These are phyloP conservation scores for Choristoneura rosaceana DNA, from an alignment of 2,888 invertebrate species.

Conservation along the genomic window DNA sequence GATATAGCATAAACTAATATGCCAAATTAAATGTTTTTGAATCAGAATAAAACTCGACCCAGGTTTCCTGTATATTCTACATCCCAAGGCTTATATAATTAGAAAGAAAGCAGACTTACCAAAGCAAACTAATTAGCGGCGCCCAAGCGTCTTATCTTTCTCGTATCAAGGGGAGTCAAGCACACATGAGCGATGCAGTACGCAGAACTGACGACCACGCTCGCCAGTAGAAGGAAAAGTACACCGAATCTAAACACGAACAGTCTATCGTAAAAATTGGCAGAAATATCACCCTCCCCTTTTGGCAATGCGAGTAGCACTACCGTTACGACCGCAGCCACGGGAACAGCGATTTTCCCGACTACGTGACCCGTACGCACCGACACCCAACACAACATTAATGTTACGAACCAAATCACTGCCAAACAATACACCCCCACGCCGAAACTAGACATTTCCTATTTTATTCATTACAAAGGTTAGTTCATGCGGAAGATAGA, in stretches of 20 bases:
- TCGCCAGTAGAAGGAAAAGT: slow-evolving; percentile 62
- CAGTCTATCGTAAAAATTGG: slow-evolving; percentile 81
- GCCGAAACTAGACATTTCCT: slow-evolving; percentile 82
- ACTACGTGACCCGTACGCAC: slow-evolving; percentile 87
- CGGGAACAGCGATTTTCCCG: slow-evolving; percentile 85
- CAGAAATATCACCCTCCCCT: slow-evolving; percentile 67
- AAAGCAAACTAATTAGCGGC: slow-evolving; percentile 53
- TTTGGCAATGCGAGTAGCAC: slow-evolving; percentile 86
- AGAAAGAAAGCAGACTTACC: slow-evolving; percentile 60
- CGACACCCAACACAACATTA: slow-evolving; percentile 87
- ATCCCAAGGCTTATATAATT: slow-evolving; percentile 29
- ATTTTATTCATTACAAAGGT: slow-evolving; percentile 25
- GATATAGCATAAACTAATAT: too few species aligned
- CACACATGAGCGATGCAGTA: slow-evolving; percentile 68
- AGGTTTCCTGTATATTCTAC: too few species aligned
- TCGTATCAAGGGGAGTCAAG: slow-evolving; percentile 67
- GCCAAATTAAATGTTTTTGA: too few species aligned
- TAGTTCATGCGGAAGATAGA: slow-evolving; percentile 55
- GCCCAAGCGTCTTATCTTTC: slow-evolving; percentile 68
- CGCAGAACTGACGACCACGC: slow-evolving; percentile 59
- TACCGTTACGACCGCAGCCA: slow-evolving; percentile 84
- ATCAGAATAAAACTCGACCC: too few species aligned
- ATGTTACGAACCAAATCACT: slow-evolving; percentile 87
- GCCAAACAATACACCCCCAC: slow-evolving; percentile 88
- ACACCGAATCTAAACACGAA: slow-evolving; percentile 66